phyloP scores from a whole-genome alignment of 2,797 vertebrate species.

The Microhierax caerulescens region DNA sequence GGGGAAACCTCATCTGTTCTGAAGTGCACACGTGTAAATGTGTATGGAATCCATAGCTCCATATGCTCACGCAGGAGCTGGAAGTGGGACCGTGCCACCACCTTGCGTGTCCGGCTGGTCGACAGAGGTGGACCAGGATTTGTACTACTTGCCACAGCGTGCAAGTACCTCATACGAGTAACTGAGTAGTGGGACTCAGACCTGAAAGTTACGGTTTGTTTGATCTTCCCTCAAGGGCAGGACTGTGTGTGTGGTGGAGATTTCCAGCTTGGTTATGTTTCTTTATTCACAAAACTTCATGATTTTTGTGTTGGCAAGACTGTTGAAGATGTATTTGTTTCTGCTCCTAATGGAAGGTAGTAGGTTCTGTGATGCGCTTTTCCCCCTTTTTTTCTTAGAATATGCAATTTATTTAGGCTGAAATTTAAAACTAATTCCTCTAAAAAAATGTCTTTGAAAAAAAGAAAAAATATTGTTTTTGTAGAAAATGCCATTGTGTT shows the following conservation, averaged over 20 bases:
- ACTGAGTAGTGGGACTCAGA: not conserved
- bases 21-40: accelerated
- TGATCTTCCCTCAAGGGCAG: not conserved
- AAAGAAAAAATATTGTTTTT: not conserved
- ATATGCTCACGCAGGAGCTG: not conserved
- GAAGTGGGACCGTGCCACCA: not conserved
- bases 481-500: not conserved
- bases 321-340: not conserved
- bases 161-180: not conserved
- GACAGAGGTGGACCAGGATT: not conserved
- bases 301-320: not conserved
- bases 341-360: not conserved
- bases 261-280: not conserved
- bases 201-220: not conserved
- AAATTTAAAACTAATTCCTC: not conserved
- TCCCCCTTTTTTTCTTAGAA: not conserved
- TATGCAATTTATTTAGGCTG: not conserved
- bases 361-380: not conserved
- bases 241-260: not conserved
- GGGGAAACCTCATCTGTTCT: not conserved
- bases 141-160: not conserved
- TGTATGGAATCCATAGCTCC: not conserved
- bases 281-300: not conserved
- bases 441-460: not conserved
- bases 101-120: not conserved